Evolutionary conservation across 2,888 invertebrate species (phyloP).

Genomic region (Kryphioiulus occultus): DNA sequence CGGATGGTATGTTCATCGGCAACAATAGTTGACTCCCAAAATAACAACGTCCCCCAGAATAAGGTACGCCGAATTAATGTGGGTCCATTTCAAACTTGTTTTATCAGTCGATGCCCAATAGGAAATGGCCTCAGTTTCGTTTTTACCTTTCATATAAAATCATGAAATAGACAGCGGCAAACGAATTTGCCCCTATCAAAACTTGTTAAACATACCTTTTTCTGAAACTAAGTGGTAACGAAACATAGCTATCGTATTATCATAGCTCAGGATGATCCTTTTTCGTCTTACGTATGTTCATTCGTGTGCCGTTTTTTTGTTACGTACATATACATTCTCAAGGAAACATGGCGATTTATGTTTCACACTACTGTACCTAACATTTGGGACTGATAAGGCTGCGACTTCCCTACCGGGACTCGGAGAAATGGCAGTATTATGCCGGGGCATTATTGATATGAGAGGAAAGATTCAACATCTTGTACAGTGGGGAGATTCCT

Average conservation of each 20-base stretch:
- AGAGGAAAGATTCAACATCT: neutral
- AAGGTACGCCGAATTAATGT: neutral
- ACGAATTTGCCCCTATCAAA: neutral
- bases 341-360: neutral
- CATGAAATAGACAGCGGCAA: neutral
- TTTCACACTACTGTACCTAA: slow-evolving; percentile 1
- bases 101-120: neutral
- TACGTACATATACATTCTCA: neutral
- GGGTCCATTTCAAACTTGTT: neutral
- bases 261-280: neutral
- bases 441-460: slow-evolving; percentile 1
- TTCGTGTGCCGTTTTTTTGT: neutral
- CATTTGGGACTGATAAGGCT: slow-evolving; percentile 27
- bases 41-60: neutral
- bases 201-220: neutral
- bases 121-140: neutral
- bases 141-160: neutral
- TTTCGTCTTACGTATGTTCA: neutral
- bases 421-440: neutral
- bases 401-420: neutral
- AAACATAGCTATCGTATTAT: neutral
- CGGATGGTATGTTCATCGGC: neutral
- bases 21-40: neutral
- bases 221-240: neutral
- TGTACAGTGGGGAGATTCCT: neutral